phyloP scores from a whole-genome alignment of 2,797 vertebrate genomes.

The Melanotaenia pygmaea region DNA sequence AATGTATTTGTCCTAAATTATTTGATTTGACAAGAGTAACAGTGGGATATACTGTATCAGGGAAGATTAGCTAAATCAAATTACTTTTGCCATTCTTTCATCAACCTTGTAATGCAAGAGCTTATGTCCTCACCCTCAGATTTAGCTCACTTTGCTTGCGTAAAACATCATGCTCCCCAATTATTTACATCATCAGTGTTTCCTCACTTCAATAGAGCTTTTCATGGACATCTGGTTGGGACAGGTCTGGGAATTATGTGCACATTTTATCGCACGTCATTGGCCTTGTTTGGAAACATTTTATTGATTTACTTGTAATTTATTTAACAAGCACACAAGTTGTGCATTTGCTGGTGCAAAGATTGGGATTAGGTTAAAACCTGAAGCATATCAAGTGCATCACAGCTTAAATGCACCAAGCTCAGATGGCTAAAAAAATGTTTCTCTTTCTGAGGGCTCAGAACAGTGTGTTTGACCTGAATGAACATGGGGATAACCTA shows the following conservation, averaged over 20 bases:
- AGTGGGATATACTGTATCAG: not conserved
- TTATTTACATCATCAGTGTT: constrained; percentile 32
- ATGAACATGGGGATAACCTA: constrained; percentile 44
- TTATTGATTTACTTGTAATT: constrained; percentile 7
- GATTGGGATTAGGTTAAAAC: not conserved
- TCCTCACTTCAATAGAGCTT: constrained; percentile 38
- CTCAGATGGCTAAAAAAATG: constrained; percentile 52
- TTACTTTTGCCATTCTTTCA: not conserved
- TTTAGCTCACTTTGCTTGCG: not conserved
- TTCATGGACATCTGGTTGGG: constrained; percentile 24
- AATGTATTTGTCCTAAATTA: not conserved
- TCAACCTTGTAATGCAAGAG: not conserved
- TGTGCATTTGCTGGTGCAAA: not conserved
- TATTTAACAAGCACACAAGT: not conserved
- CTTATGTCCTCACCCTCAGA: not conserved
- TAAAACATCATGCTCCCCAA: constrained; percentile 7
- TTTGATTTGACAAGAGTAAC: constrained; percentile 10
- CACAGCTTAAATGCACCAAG: constrained; percentile 27
- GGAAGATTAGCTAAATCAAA: not conserved
- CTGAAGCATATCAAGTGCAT: constrained; percentile 4
- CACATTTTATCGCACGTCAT: not conserved
- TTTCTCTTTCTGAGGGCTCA: constrained; percentile 61
- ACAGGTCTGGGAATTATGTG: not conserved
- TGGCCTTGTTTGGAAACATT: not conserved
- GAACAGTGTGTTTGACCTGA: constrained; percentile 54